A percentile compares a stretch with the other conserved stretches of the same genome.
phyloP scores from a whole-genome alignment of 2,888 invertebrate species.

The Caenorhabditis panamensis region DNA sequence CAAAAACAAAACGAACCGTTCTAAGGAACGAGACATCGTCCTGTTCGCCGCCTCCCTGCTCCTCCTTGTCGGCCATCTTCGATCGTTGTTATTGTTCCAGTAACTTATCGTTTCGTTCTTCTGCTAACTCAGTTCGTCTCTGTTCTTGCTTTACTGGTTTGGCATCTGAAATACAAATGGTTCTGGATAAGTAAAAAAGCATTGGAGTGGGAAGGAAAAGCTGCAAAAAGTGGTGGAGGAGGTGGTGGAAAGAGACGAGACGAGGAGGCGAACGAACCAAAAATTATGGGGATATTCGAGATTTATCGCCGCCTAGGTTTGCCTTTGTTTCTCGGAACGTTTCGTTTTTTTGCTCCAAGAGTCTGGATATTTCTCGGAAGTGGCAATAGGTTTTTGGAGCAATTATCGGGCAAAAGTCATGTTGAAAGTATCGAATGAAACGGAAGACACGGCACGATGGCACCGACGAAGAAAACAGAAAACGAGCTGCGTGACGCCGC shows the following conservation, averaged over 20 bases:
- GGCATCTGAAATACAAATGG: slow-evolving; percentile 15
- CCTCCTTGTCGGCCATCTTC: slow-evolving; percentile 82
- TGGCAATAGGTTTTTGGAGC: slow-evolving; percentile 9
- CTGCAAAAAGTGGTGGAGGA: not conserved
- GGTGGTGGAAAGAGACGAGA: slow-evolving; percentile 13
- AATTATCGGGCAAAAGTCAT: slow-evolving; percentile 38
- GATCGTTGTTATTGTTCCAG: slow-evolving; percentile 36
- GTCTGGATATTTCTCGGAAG: slow-evolving; percentile 10
- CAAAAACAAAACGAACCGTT: slow-evolving; percentile 86
- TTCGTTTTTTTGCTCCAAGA: not conserved
- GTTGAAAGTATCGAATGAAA: slow-evolving; percentile 50
- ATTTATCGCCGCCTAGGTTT: slow-evolving; percentile 32
- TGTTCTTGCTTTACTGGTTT: slow-evolving; percentile 33
- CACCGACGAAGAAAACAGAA: slow-evolving; percentile 20
- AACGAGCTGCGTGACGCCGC: slow-evolving; percentile 3
- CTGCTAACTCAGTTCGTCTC: slow-evolving; percentile 6
- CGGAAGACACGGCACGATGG: slow-evolving; percentile 21
- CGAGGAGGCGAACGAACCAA: slow-evolving; percentile 10
- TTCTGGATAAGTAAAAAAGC: no score
- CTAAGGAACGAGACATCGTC: slow-evolving; percentile 99
- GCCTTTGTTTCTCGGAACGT: no score
- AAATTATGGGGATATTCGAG: slow-evolving; percentile 52
- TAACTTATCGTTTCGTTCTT: slow-evolving; percentile 25
- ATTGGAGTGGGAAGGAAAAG: slow-evolving; percentile 27
- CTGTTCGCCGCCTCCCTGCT: slow-evolving; percentile 92